These are phyloP conservation scores for Mnemiopsis leidyi DNA, from an alignment of 37 sponge, comb jelly and placozoan species.

Conservation along the genomic window DNA sequence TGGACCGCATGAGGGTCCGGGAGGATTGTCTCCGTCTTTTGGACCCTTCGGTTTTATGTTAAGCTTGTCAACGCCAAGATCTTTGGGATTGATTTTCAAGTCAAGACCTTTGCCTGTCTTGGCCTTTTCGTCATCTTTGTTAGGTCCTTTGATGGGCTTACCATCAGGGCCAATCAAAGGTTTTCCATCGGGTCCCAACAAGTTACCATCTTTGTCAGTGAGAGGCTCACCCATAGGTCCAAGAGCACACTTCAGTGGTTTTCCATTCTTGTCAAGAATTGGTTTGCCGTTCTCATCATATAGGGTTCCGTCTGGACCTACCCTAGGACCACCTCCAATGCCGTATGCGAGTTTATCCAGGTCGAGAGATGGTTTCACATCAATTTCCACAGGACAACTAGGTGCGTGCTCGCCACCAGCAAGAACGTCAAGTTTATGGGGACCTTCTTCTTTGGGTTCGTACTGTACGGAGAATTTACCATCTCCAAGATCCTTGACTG, in stretches of 20 bases:
- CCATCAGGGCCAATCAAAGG: constrained; percentile 55
- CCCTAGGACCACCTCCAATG: constrained; percentile 27
- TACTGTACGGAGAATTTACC: constrained; percentile 53
- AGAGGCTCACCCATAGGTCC: constrained; percentile 40
- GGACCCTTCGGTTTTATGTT: constrained; percentile 32
- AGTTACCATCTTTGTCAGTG: constrained; percentile 51
- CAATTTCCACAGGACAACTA: constrained; percentile 40
- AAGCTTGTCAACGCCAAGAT: constrained; percentile 60
- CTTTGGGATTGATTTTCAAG: constrained; percentile 51
- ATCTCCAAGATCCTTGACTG: constrained; percentile 61
- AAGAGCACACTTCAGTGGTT: constrained; percentile 58
- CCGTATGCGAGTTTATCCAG: constrained; percentile 18
- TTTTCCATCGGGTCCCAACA: constrained; percentile 57
- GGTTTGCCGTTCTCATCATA: constrained; percentile 29
- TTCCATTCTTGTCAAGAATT: constrained; percentile 7
- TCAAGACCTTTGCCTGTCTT: constrained; percentile 47
- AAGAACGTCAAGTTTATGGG: constrained; percentile 45
- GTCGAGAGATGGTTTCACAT: constrained; percentile 62
- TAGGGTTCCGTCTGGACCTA: constrained; percentile 52
- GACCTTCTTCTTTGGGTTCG: constrained; percentile 64
- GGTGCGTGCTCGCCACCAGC: constrained; percentile 65
- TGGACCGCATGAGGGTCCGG: constrained; percentile 35
- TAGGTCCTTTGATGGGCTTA: constrained; percentile 44
- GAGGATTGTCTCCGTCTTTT: background rate
- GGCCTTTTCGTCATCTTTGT: background rate